Conservation (phyloP, 1,140 invertebrate genomes). For the Orius laevigatus region DNA sequence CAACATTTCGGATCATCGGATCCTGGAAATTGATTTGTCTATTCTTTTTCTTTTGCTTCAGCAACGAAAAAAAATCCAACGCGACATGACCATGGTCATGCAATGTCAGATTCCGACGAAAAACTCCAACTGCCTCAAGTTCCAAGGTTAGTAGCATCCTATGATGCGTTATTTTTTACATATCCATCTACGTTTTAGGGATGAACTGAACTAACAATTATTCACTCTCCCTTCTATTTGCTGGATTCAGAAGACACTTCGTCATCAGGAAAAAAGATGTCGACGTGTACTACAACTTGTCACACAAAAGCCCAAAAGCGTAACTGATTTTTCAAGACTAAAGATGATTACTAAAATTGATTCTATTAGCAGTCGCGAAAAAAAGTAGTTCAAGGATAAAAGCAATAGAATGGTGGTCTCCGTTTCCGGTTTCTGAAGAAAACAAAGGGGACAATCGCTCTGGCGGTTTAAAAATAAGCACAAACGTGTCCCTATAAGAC, state of each 20-base stretch:
- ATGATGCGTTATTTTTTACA: neutral
- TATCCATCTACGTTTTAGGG: neutral
- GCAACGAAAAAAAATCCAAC: no score
- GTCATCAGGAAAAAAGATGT: neutral
- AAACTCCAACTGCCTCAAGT: neutral
- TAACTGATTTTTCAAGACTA: neutral
- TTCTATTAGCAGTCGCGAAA: neutral
- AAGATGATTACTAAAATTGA: neutral
- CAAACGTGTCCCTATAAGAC: no score
- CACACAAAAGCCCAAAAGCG: no score
- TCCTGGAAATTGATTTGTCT: no score
- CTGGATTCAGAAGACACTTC: conserved; percentile 1
- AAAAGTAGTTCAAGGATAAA: conserved; percentile 6
- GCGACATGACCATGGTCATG: no score
- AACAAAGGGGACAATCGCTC: neutral
- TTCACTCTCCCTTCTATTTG: neutral
- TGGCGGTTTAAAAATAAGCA: neutral
- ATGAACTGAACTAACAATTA: neutral
- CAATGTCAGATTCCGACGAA: neutral
- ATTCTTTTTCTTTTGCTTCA: no score
- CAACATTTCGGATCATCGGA: no score
- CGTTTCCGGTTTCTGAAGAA: neutral
- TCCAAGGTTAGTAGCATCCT: no score
- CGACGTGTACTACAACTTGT: no score
- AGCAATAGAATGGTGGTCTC: neutral